Percentiles rank a stretch among this genome's conserved stretches.
Evolutionary conservation across 2,888 invertebrate genomes (phyloP).

Genomic region (Argynnis bischoffii): DNA sequence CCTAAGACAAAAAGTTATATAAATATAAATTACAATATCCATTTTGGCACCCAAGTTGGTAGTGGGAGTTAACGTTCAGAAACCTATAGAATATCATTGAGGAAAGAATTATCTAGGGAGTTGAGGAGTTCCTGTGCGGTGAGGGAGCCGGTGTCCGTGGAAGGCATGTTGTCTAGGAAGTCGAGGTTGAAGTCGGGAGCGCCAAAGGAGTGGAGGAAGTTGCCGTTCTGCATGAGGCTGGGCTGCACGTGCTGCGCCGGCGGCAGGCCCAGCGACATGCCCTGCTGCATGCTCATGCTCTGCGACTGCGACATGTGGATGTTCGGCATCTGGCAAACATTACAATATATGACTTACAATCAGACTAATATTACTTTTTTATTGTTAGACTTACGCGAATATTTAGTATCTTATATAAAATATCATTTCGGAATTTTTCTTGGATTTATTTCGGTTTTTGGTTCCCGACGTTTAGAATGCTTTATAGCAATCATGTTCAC

Average conservation of each 20-base stretch:
- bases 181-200: conserved; percentile 89
- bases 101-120: conserved; percentile 90
- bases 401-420: not conserved
- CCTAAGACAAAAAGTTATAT: conserved; percentile 11
- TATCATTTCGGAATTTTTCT: too few relatives aligned
- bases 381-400: too few relatives aligned
- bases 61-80: not conserved
- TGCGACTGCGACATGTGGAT: conserved; percentile 88
- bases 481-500: too few relatives aligned
- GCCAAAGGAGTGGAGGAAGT: conserved; percentile 57
- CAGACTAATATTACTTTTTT: too few relatives aligned
- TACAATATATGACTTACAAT: not conserved
- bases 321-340: conserved; percentile 79
- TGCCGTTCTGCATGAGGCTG: conserved; percentile 42
- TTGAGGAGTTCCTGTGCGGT: conserved; percentile 92
- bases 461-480: too few relatives aligned
- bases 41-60: conserved; percentile 12
- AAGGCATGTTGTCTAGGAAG: conserved; percentile 91
- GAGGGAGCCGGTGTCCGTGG: conserved; percentile 88
- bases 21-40: conserved; percentile 17
- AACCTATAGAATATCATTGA: conserved; percentile 79
- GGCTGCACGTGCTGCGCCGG: conserved; percentile 52
- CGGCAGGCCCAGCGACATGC: conserved; percentile 47
- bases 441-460: too few relatives aligned
- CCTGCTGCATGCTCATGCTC: conserved; percentile 81